Evolutionary conservation across 2,797 vertebrate genomes (phyloP).

Genomic region (Otolemur crassicaudatus): DNA sequence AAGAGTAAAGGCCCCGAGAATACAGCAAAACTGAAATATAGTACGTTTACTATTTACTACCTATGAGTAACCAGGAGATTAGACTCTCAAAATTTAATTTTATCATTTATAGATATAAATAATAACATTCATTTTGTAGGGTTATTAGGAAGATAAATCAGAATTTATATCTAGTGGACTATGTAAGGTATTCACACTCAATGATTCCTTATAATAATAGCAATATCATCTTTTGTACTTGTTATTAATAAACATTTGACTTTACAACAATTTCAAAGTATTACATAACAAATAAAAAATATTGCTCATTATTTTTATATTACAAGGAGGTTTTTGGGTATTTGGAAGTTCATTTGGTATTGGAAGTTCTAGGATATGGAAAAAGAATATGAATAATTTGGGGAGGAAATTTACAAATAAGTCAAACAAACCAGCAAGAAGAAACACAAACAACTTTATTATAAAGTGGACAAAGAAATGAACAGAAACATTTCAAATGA

Average conservation of each 20-base stretch:
- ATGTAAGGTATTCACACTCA: background rate
- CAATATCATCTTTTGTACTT: background rate
- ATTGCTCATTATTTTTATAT: background rate
- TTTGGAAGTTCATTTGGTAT: background rate
- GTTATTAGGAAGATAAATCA: background rate
- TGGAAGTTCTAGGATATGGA: background rate
- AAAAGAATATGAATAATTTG: background rate
- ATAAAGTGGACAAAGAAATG: no score
- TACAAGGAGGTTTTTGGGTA: slow-evolving; percentile 2
- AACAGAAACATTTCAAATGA: no score
- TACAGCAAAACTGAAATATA: background rate
- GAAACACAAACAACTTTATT: no score
- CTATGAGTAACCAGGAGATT: background rate
- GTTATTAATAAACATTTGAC: slow-evolving; percentile 13
- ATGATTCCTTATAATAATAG: background rate
- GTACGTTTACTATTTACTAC: slow-evolving; percentile 22
- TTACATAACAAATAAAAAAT: background rate
- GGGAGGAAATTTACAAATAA: background rate
- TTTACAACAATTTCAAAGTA: background rate
- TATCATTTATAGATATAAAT: slow-evolving; percentile 7
- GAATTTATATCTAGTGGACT: slow-evolving; percentile 24
- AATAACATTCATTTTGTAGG: background rate
- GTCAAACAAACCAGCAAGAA: no score
- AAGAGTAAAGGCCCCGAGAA: background rate
- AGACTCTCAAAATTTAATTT: slow-evolving; percentile 7